Percentiles rank a stretch among this genome's conserved stretches.
Evolutionary conservation across 2,888 invertebrate genomes (phyloP).

Genomic region (Melinaea menophilus): DNA sequence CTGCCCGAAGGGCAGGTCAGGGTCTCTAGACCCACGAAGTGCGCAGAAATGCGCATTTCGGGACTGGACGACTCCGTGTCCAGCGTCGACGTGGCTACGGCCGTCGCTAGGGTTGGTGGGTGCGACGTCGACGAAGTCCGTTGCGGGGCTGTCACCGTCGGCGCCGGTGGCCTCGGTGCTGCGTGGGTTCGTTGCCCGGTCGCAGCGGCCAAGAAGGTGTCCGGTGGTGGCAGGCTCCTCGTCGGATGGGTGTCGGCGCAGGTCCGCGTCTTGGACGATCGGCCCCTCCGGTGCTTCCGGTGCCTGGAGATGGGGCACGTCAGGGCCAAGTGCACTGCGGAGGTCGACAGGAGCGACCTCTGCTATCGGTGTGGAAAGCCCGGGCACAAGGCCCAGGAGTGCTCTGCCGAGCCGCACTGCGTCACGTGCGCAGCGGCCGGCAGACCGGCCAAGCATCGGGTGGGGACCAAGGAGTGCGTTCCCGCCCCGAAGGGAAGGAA

Average conservation of each 20-base stretch:
- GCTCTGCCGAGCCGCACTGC: conserved; percentile 2
- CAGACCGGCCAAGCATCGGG: no score
- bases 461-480: no score
- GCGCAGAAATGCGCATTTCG: conserved; percentile 21
- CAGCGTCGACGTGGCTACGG: conserved; percentile 12
- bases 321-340: conserved; percentile 13
- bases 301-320: conserved; percentile 27
- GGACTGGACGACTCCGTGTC: conserved; percentile 30
- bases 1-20: no score
- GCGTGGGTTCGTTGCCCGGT: conserved; percentile 23
- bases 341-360: conserved; percentile 10
- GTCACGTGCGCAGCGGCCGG: no score
- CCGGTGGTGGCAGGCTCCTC: conserved; percentile 15
- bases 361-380: conserved; percentile 26
- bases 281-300: conserved; percentile 25
- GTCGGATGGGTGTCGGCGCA: conserved; percentile 28
- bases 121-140: conserved; percentile 14
- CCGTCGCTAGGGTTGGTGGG: conserved; percentile 14
- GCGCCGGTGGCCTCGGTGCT: background rate
- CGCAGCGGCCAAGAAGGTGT: conserved; percentile 23
- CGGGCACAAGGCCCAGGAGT: conserved; percentile 24
- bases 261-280: conserved; percentile 9
- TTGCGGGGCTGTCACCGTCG: conserved; percentile 7
- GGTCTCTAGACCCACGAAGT: no score
- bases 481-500: no score